Evolutionary conservation across 37 sponge, comb jelly and placozoan genomes (phyloP).

Genomic region (Beroe forskalii): DNA sequence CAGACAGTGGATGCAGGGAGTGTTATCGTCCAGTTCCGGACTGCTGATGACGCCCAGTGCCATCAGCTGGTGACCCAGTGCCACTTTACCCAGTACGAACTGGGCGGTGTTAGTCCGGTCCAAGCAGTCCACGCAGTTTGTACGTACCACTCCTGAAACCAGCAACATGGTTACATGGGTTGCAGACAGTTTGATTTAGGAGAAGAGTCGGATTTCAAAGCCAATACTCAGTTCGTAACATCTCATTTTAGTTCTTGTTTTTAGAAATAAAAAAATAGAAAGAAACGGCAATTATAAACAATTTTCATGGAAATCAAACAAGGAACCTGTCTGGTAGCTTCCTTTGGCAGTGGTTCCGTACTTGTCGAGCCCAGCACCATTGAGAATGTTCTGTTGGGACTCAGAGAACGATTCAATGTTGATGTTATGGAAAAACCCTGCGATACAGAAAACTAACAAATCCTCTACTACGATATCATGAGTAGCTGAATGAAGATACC

Average conservation of each 20-base stretch:
- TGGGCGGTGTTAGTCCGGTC: constrained; percentile 99
- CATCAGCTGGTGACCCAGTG: constrained; percentile 81
- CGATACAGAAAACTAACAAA: too few relatives aligned
- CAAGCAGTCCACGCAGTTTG: constrained; percentile 98
- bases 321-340: constrained; percentile 54
- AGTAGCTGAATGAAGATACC: too few relatives aligned
- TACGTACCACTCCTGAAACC: constrained; percentile 84
- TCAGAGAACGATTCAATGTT: constrained; percentile 16
- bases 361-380: constrained; percentile 32
- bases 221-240: too few relatives aligned
- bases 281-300: too few relatives aligned
- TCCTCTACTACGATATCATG: too few relatives aligned
- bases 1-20: constrained; percentile 52
- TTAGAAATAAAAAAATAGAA: too few relatives aligned
- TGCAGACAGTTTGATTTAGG: too few relatives aligned
- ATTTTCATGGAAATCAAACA: too few relatives aligned
- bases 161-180: too few relatives aligned
- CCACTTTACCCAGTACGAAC: constrained; percentile 91
- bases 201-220: too few relatives aligned
- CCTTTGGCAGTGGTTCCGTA: constrained; percentile 24
- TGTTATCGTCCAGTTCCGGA: constrained; percentile 70
- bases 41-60: constrained; percentile 79
- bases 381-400: neutral
- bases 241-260: too few relatives aligned
- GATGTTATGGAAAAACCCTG: constrained; percentile 58